Percentiles rank a stretch among this genome's conserved stretches.
Evolutionary conservation across 2,888 invertebrate species (phyloP).

Genomic region (Melanchra persicariae): DNA sequence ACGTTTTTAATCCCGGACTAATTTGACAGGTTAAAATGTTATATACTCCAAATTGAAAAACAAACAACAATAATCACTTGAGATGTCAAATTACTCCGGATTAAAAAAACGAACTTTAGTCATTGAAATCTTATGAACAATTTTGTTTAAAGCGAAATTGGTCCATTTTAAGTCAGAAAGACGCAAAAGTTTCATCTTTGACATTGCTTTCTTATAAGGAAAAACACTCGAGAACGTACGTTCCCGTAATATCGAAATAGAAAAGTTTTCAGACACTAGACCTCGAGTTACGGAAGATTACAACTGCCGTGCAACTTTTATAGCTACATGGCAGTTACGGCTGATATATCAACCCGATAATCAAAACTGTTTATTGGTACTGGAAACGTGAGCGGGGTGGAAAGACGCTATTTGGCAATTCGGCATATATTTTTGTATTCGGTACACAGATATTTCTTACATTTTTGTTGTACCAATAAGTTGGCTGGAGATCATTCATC

Average conservation of each 20-base stretch:
- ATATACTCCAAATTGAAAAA: too few species aligned
- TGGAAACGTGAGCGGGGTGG: conserved; percentile 22
- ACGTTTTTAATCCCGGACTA: too few species aligned
- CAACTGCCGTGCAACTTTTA: conserved; percentile 50
- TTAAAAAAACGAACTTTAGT: too few species aligned
- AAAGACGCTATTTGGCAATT: conserved; percentile 29
- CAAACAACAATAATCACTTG: too few species aligned
- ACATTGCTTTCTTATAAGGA: not conserved
- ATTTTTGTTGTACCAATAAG: conserved; percentile 1
- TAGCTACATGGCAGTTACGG: conserved; percentile 50
- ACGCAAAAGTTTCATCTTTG: not conserved
- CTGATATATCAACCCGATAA: conserved; percentile 57
- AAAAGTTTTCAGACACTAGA: conserved; percentile 44
- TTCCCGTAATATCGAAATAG: conserved; percentile 36
- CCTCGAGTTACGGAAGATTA: conserved; percentile 52
- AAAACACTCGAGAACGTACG: not conserved
- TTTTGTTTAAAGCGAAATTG: too few species aligned
- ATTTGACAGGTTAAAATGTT: too few species aligned
- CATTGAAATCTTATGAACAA: too few species aligned
- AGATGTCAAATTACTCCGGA: too few species aligned
- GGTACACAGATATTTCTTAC: not conserved
- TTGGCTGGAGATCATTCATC: conserved; percentile 17
- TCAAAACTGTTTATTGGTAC: conserved; percentile 37
- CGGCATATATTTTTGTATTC: not conserved
- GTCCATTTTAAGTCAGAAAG: too few species aligned